Percentiles rank a stretch among this genome's conserved stretches.
These are phyloP conservation scores for Sitta carolinensis DNA, from an alignment of 2,797 vertebrate species.

Conservation along the genomic window DNA sequence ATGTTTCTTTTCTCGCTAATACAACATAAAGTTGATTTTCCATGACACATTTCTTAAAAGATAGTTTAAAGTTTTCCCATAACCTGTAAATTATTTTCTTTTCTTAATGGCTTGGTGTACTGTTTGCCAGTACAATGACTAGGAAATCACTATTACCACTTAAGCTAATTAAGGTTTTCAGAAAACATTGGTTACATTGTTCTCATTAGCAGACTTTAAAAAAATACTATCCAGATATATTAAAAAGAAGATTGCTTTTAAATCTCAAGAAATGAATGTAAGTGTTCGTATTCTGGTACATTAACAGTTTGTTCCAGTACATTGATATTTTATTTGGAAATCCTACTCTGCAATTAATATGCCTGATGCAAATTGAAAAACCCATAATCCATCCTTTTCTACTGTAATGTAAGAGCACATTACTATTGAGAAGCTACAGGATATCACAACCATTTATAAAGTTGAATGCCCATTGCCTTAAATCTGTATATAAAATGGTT, in stretches of 20 bases:
- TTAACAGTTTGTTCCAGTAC: slow-evolving; percentile 83
- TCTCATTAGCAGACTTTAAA: slow-evolving; percentile 65
- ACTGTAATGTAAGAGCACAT: slow-evolving; percentile 75
- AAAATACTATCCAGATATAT: slow-evolving; percentile 55
- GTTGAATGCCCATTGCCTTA: slow-evolving; percentile 78
- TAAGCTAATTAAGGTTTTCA: slow-evolving; percentile 75
- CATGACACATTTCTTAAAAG: slow-evolving; percentile 70
- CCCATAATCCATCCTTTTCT: slow-evolving; percentile 79
- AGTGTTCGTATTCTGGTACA: slow-evolving; percentile 79
- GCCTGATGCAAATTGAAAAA: slow-evolving; percentile 79
- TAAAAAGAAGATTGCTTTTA: slow-evolving; percentile 69
- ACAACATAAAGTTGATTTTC: slow-evolving; percentile 72
- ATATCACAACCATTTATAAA: slow-evolving; percentile 75
- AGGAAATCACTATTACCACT: slow-evolving; percentile 67
- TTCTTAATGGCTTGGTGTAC: slow-evolving; percentile 66
- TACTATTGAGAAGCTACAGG: slow-evolving; percentile 79
- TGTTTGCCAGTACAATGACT: slow-evolving; percentile 67
- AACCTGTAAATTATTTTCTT: slow-evolving; percentile 68
- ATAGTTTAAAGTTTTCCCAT: slow-evolving; percentile 62
- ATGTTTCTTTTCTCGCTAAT: slow-evolving; percentile 26
- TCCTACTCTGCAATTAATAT: slow-evolving; percentile 81
- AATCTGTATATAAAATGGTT: slow-evolving; percentile 77
- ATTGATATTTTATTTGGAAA: slow-evolving; percentile 82
- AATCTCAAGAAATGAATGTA: slow-evolving; percentile 74
- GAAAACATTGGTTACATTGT: slow-evolving; percentile 55